Conservation (phyloP, 2,797 vertebrate genomes). For the Adrianichthys oophorus region DNA sequence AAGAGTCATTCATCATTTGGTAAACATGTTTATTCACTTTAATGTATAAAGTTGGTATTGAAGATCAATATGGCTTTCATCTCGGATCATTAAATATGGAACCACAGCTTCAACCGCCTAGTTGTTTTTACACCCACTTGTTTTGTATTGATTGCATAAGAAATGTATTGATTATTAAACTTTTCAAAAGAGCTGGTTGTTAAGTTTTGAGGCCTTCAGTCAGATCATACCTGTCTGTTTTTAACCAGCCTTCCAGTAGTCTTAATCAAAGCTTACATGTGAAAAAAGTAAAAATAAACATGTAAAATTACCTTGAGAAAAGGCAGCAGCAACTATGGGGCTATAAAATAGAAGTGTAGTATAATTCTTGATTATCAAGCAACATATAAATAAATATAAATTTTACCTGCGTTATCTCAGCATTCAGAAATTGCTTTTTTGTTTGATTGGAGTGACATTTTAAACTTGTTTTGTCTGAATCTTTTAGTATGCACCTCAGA, state of each 20-base stretch:
- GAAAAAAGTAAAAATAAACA: not conserved
- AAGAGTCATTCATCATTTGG: too few species aligned
- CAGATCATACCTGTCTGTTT: not conserved
- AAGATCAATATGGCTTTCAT: too few species aligned
- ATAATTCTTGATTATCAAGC: not conserved
- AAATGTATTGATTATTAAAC: not conserved
- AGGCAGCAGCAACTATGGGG: not conserved
- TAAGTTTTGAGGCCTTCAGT: not conserved
- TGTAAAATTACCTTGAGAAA: not conserved
- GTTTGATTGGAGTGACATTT: too few species aligned
- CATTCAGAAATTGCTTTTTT: too few species aligned
- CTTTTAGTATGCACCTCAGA: not conserved
- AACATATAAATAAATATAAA: not conserved
- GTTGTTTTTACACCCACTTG: constrained; percentile 1
- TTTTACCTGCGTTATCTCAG: not conserved
- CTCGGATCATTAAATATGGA: too few species aligned
- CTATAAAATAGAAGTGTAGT: not conserved
- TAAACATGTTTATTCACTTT: too few species aligned
- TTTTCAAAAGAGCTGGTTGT: too few species aligned
- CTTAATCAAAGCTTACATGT: not conserved
- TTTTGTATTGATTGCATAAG: not conserved
- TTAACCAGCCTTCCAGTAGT: not conserved
- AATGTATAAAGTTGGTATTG: not conserved
- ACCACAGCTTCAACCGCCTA: too few species aligned
- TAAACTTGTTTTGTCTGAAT: not conserved